phyloP scores from a whole-genome alignment of 2,888 invertebrate genomes.

The Keiferia lycopersicella region DNA sequence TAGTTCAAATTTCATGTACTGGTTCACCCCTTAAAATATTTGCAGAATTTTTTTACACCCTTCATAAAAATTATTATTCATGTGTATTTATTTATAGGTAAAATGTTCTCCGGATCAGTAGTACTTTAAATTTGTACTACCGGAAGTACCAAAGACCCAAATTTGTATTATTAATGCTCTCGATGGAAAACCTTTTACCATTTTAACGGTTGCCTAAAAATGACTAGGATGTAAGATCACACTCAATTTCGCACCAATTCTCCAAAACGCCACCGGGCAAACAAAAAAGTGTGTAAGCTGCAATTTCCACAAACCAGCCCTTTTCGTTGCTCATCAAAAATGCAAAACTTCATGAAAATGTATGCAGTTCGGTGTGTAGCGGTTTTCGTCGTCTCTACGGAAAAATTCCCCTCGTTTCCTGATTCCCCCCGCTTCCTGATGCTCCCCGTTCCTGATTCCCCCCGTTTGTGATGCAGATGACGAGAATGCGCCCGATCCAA shows the following conservation, averaged over 20 bases:
- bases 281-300: conserved; percentile 34
- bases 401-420: conserved; percentile 57
- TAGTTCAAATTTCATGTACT: too few species aligned
- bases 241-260: neutral
- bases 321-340: conserved; percentile 72
- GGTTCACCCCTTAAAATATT: too few species aligned
- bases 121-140: too few species aligned
- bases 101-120: too few species aligned
- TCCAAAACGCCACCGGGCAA: neutral
- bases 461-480: conserved; percentile 26
- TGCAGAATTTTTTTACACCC: too few species aligned
- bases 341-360: conserved; percentile 75
- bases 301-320: neutral
- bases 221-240: neutral
- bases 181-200: too few species aligned
- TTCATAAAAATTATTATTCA: too few species aligned
- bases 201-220: too few species aligned
- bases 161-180: too few species aligned
- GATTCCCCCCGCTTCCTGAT: conserved; percentile 58
- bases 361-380: conserved; percentile 57
- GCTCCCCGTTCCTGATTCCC: conserved; percentile 49
- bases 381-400: conserved; percentile 49
- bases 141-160: too few species aligned
- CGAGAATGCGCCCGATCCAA: conserved; percentile 5
- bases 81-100: too few species aligned